Evolutionary conservation across 1,140 invertebrate genomes (phyloP).

Genomic region (Drosophila murphyi): DNA sequence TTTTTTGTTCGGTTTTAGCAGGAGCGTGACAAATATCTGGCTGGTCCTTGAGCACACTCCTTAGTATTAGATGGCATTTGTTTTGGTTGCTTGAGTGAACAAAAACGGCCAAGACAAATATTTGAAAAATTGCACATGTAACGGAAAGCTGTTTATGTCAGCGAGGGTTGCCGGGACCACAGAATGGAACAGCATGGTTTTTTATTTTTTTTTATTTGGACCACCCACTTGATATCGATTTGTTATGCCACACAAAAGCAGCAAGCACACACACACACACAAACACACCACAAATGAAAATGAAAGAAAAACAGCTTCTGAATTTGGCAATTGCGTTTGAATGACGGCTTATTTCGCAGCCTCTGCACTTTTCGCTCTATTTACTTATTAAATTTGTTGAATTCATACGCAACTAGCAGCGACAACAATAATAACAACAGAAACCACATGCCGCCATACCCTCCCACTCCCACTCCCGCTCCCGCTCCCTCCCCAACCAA

Average conservation of each 20-base stretch:
- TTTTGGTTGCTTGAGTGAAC: conserved; percentile 52
- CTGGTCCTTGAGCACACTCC: conserved; percentile 57
- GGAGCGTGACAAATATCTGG: conserved; percentile 65
- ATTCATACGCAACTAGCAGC: conserved; percentile 64
- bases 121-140: conserved; percentile 77
- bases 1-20: neutral
- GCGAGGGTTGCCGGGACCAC: conserved; percentile 29
- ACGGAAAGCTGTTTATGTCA: conserved; percentile 69
- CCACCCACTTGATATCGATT: conserved; percentile 63
- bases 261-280: neutral
- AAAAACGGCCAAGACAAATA: conserved; percentile 66
- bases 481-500: neutral
- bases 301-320: conserved; percentile 3
- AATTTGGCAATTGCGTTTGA: conserved; percentile 49
- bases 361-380: conserved; percentile 63
- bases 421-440: conserved; percentile 27
- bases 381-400: conserved; percentile 83
- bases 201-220: neutral
- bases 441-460: conserved; percentile 6
- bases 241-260: conserved; percentile 41
- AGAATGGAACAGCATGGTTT: too few relatives aligned
- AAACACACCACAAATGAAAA: conserved; percentile 4
- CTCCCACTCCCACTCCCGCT: neutral
- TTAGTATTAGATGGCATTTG: conserved; percentile 73
- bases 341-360: conserved; percentile 74